Base-by-base conservation (phyloP, 2,888 invertebrate species). In the Ernsta delagoae region DNA sequence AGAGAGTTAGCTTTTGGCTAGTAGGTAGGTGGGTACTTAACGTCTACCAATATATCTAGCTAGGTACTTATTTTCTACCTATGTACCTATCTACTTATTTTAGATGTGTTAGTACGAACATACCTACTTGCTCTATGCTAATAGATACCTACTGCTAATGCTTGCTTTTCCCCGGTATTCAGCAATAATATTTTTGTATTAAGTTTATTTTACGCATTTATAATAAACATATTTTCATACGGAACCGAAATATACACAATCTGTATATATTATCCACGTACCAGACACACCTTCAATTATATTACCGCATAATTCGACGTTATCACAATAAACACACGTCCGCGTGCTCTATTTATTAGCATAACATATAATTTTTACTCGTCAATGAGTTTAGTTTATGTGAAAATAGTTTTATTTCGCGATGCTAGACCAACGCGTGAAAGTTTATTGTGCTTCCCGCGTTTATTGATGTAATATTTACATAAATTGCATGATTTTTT, bases 261-360 rank as follows among this genome's bases (percentile, higher is more conserved):
- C 31, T 31, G 31, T 2, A 31, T 31, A 31, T 31, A 4, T 31
- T 31, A 31, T 31, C 31, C 31, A 7, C 16, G 24, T 54, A 5
- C 54, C 54, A 54, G 54, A 11, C 56, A 34, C 76, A 78, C 73
- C 76, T 75, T 72, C 75, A 73, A 72, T 75, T 78, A 81, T 80
- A 83, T 79, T 75, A 75, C 79, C 71, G 78, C 78, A 83, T 87
- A 84, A 84, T 86, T 81, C 81, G 82, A 81, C 79, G 78, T 78
- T 77, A 71, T 70, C 78, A 83, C 80, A 86, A 85, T 78, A 88
- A 88, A 88, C 88, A 87, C 62, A 54, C 75, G 78, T 72, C 72
- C 75, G 76, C 78, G 78, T 76, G 73, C 59, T 68, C 57, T 79
- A 77, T 87, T 87, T 87, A 80, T 85, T 88, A 82, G 76, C 75